Evolutionary conservation across 2,888 invertebrate species (phyloP), one percentile per base, ranked within the genome.

Genomic region (Malthinus seriepunctatus): DNA sequence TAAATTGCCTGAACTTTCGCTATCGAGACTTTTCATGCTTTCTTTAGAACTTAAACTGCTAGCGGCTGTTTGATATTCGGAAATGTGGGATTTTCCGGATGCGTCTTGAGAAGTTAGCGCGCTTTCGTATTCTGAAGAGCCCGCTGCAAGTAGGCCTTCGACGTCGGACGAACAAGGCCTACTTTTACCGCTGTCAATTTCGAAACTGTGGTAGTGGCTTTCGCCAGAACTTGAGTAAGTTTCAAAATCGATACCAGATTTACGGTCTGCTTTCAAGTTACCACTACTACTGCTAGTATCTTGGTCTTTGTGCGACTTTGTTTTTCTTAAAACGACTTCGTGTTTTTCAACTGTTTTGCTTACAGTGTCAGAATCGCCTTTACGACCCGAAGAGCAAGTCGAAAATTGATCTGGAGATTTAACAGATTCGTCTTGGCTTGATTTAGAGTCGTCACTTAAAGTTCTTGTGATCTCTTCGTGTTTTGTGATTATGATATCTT

Each of bases 1-100:
- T 56, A 95, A 82, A 76, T 94, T 90, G 11, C 93, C 93, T 0
- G 94, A 94, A 64, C 91, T 92, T 77, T 94, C 90, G 1, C 94
- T 95, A 72, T 93, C 93, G 39, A 95, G 81, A 58, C 94, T 94
- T 73, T 89, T 92, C 88, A 93, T 91, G 63, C 94, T 94, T 73
- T 93, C 93, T 68, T 91, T 87, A 0, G 94, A 93, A 73, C 93
- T 93, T 60, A 94, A 80, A n/a, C 92, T 90, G 70, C 91, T 91
- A 1, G 88, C 88, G 0, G 95, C 95, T 48, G 93, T 94, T 35
- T 88, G 88, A 74, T 92, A 95, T 69, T 95, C 94, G 0, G 93
- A 92, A 11, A 91, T 81, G 50, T 87, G 79, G 0, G 90, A 90
- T 49, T 84, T 84, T 1, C 86, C 84, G 5, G 91, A 91, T 47